Conservation (phyloP, 2,888 invertebrate species). For the Meliscaeva auricollis region DNA sequence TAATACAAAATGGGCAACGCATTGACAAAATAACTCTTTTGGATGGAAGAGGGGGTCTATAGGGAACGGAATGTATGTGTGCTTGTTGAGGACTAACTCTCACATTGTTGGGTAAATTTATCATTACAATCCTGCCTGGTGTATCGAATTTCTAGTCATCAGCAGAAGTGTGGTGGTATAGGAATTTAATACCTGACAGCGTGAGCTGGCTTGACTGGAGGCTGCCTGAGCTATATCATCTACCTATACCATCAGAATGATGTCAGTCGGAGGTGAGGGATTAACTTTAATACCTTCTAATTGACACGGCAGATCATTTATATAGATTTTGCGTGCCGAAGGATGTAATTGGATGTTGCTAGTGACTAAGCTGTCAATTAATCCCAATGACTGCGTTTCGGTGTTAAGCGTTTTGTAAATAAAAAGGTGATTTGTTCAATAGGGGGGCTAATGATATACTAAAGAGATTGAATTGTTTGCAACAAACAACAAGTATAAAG, state of each 20-base stretch:
- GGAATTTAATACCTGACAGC: constrained; percentile 75
- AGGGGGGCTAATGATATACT: constrained; percentile 37
- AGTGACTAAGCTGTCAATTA: constrained; percentile 63
- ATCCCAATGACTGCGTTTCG: constrained; percentile 52
- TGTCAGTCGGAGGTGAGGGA: constrained; percentile 75
- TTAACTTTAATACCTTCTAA: constrained; percentile 83
- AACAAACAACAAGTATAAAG: neutral
- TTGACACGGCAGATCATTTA: constrained; percentile 80
- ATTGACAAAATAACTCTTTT: constrained; percentile 61
- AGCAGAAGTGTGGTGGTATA: neutral
- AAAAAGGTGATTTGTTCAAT: constrained; percentile 44
- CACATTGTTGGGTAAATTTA: constrained; percentile 35
- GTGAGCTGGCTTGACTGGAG: no score
- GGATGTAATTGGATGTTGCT: constrained; percentile 64
- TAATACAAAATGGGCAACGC: constrained; percentile 40
- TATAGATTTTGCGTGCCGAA: constrained; percentile 60
- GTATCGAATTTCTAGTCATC: constrained; percentile 24
- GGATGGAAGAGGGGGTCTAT: no score
- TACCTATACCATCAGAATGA: constrained; percentile 29
- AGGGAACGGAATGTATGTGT: no score
- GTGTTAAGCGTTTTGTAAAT: constrained; percentile 44
- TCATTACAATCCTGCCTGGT: constrained; percentile 33
- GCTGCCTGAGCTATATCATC: neutral
- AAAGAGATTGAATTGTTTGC: constrained; percentile 14
- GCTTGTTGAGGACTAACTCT: constrained; percentile 31